phyloP scores from a whole-genome alignment of 2,797 vertebrate genomes.

The Carcharodon carcharias region DNA sequence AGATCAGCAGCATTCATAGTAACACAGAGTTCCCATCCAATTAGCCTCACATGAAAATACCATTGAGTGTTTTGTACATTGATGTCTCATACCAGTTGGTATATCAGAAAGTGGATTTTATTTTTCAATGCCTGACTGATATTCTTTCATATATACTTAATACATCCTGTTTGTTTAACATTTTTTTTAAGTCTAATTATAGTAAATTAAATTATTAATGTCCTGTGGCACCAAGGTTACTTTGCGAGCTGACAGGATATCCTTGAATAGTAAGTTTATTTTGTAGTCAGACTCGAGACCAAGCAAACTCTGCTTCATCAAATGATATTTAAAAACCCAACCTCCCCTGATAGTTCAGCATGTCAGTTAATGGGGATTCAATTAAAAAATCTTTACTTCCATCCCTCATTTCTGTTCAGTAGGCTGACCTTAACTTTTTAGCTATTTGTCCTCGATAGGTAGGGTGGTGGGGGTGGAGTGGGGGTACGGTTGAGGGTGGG shows the following conservation, averaged over 20 bases:
- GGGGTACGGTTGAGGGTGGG: too few relatives aligned
- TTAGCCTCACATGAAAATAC: too few relatives aligned
- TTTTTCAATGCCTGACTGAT: too few relatives aligned
- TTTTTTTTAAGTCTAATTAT: constrained; percentile 1
- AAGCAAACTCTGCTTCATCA: neutral
- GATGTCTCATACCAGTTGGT: too few relatives aligned
- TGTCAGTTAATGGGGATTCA: neutral
- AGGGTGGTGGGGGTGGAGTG: too few relatives aligned
- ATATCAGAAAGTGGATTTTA: too few relatives aligned
- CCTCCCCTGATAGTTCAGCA: neutral
- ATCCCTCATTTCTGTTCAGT: neutral
- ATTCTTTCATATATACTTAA: too few relatives aligned
- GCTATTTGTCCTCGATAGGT: neutral
- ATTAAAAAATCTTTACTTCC: neutral
- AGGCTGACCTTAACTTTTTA: neutral
- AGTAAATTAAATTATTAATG: neutral
- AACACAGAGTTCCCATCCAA: too few relatives aligned
- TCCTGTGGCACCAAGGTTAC: neutral
- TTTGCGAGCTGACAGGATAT: neutral
- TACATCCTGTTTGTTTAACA: neutral
- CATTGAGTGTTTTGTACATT: too few relatives aligned
- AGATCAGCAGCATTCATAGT: too few relatives aligned
- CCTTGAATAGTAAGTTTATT: neutral
- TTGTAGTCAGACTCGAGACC: neutral
- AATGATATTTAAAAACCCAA: too few relatives aligned